Base-by-base conservation (phyloP, 2,113 vertebrate species). In the Apistogramma diplotaenia region DNA sequence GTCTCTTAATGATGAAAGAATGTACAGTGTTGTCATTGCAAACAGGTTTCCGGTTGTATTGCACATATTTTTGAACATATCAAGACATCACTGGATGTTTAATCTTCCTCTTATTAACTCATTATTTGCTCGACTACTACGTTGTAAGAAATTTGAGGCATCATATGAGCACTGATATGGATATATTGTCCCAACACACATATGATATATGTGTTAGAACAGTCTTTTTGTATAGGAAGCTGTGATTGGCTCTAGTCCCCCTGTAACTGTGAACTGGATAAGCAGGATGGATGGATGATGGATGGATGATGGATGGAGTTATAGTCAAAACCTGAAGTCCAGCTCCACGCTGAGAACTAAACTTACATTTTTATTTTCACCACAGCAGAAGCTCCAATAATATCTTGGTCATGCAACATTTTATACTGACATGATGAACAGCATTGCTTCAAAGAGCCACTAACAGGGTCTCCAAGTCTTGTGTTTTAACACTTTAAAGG, bases 321-420 rank as follows among this genome's bases (percentile, higher is more conserved):
- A 3, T 27, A 67, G 16, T 43, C 8, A 18, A 27, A 40, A 43
- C 23, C 21, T 7, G 23, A 29, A 46, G 23, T 67, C 62, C 1
- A 65, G 23, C 61, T 46, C 4, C 0, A 49, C 16, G 23, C 0
- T 19, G 0, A 49, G 23, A 29, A 70, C 40, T 0, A 49, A 0
- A 1, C 23, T 46, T 65, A 46, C 21, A 46, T 27, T 49, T 70
- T 70, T 49, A 43, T 43, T 16, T 2, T 49, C 25, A 49, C 23
- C 8, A 49, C 5, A 70, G 15, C 23, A 49, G 40, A 49, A 40
- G 5, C 62, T 70, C 9, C 2, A 19, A n/a, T 49, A 70, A 49
- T 29, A 49, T 19, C 29, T 27, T 46, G 23, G 5, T 46, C 15
- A 46, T 53, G 49, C 9, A 53, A 19, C 19, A 53, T 4, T 19